phyloP scores from a whole-genome alignment of 2,113 vertebrate species.

The Cygnus atratus region DNA sequence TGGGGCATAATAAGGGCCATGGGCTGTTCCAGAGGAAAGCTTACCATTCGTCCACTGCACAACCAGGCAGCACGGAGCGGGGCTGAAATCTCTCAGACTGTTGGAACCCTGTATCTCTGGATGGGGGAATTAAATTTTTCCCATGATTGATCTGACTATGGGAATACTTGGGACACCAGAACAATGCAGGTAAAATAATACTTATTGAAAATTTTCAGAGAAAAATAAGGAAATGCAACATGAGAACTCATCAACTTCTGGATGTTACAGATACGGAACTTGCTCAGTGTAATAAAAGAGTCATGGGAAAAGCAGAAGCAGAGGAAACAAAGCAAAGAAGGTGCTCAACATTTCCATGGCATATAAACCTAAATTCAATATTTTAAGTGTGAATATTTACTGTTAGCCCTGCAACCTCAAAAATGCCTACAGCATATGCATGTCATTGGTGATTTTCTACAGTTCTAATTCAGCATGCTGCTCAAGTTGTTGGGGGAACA shows the following conservation, averaged over 20 bases:
- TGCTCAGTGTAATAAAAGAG: slow-evolving; percentile 62
- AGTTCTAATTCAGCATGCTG: slow-evolving; percentile 41
- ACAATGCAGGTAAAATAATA: slow-evolving; percentile 64
- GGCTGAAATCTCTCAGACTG: not conserved
- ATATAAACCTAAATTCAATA: slow-evolving; percentile 50
- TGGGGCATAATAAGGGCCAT: not conserved
- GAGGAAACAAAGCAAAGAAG: slow-evolving; percentile 50
- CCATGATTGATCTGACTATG: slow-evolving; percentile 47
- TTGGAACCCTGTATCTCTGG: not conserved
- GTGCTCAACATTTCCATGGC: slow-evolving; percentile 53
- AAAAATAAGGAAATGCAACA: slow-evolving; percentile 59
- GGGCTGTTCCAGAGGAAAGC: not conserved
- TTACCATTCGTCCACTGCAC: not conserved
- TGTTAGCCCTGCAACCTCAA: slow-evolving; percentile 8
- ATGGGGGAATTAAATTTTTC: slow-evolving; percentile 2
- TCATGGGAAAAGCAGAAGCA: slow-evolving; percentile 65
- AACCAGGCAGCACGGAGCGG: not conserved
- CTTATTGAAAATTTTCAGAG: slow-evolving; percentile 33
- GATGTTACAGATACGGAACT: slow-evolving; percentile 44
- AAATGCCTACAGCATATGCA: slow-evolving; percentile 33
- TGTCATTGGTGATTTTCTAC: slow-evolving; percentile 54
- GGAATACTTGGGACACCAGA: slow-evolving; percentile 9
- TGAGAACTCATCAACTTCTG: slow-evolving; percentile 49
- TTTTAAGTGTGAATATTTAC: slow-evolving; percentile 50
- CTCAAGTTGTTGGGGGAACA: slow-evolving; percentile 44